These are phyloP conservation scores for Tokudaia muenninki DNA, from an alignment of 2,797 vertebrate genomes.

Conservation along the genomic window DNA sequence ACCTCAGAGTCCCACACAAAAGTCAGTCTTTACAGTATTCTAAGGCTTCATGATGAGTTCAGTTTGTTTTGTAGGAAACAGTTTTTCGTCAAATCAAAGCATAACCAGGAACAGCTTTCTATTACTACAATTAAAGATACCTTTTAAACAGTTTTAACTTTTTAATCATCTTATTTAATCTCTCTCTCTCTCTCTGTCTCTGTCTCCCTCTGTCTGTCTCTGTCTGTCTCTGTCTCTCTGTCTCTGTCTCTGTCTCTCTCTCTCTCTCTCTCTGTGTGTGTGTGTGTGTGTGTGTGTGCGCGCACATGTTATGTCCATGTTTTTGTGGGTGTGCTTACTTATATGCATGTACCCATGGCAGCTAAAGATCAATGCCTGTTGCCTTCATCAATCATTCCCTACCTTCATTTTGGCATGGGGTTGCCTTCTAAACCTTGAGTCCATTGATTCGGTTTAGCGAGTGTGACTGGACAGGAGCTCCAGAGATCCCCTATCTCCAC, in stretches of 20 bases:
- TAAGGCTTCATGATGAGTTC: not conserved
- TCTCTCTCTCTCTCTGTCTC: too few species aligned
- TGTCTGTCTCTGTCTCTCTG: not conserved
- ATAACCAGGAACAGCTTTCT: not conserved
- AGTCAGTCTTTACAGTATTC: not conserved
- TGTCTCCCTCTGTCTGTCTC: not conserved
- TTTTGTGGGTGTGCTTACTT: not conserved
- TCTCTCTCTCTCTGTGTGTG: not conserved
- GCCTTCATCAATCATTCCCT: not conserved
- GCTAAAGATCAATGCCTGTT: not conserved
- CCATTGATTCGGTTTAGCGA: not conserved
- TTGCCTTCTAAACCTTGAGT: not conserved
- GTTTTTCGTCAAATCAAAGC: not conserved
- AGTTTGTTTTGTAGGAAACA: conserved; percentile 30
- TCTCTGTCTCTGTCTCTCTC: too few species aligned
- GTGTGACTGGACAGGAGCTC: not conserved
- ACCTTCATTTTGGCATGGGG: not conserved
- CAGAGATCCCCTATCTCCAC: not conserved
- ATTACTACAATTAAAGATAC: not conserved
- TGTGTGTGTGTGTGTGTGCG: not conserved
- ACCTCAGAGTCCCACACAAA: not conserved
- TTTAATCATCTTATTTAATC: not conserved
- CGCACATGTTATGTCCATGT: not conserved
- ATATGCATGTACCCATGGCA: not conserved
- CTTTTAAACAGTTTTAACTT: too few species aligned